A percentile compares a stretch with the other conserved stretches of the same genome.
Evolutionary conservation across 2,888 invertebrate species (phyloP).

Genomic region (Anthophora plumipes): DNA sequence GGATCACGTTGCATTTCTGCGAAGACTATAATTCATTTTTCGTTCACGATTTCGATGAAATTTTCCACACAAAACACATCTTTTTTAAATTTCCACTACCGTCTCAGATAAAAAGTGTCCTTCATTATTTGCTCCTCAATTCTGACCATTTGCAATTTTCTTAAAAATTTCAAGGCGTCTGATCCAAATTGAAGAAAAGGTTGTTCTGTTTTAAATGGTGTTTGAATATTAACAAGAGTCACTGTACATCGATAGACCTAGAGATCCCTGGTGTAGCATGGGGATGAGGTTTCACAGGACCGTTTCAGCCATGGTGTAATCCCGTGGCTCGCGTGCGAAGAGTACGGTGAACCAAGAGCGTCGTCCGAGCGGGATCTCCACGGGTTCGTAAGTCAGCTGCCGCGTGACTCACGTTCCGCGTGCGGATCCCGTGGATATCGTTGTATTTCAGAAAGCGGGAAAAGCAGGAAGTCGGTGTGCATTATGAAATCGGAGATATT

Average conservation of each 20-base stretch:
- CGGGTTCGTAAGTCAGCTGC: slow-evolving; percentile 38
- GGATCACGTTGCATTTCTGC: background rate
- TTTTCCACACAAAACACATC: too few relatives aligned
- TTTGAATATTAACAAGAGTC: too few relatives aligned
- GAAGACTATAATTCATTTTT: background rate
- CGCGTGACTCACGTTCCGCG: slow-evolving; percentile 57
- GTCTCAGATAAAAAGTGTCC: too few relatives aligned
- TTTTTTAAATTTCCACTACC: too few relatives aligned
- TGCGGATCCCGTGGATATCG: slow-evolving; percentile 43
- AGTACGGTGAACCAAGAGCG: slow-evolving; percentile 30
- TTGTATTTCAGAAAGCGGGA: slow-evolving; percentile 53
- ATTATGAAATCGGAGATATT: slow-evolving; percentile 72
- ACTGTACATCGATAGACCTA: background rate
- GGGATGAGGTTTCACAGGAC: slow-evolving; percentile 10
- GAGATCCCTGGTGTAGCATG: background rate
- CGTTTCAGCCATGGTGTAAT: background rate
- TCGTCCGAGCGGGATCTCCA: background rate
- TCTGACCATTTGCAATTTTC: too few relatives aligned
- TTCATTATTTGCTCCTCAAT: too few relatives aligned
- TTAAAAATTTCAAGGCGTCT: too few relatives aligned
- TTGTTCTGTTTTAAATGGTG: too few relatives aligned
- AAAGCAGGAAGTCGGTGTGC: slow-evolving; percentile 59
- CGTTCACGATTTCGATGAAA: too few relatives aligned
- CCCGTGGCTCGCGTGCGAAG: slow-evolving; percentile 31
- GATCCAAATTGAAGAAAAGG: too few relatives aligned